Percentiles rank a stretch among this genome's conserved stretches.
These are phyloP conservation scores for Austrofundulus limnaeus DNA, from an alignment of 2,113 vertebrate genomes.

Conservation along the genomic window DNA sequence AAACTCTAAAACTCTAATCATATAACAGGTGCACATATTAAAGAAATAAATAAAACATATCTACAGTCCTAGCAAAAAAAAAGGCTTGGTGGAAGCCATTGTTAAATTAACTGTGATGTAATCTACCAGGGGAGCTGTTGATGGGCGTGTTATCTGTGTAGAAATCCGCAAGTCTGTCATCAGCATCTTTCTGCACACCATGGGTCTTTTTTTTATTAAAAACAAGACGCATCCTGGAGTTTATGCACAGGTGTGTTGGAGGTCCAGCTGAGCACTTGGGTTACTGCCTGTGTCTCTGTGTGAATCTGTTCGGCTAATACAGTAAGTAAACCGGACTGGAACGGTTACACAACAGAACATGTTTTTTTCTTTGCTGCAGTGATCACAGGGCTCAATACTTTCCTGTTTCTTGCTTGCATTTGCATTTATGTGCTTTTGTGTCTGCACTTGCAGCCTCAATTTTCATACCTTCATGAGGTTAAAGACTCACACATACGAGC, in stretches of 20 bases:
- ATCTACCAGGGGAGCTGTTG: conserved; percentile 51
- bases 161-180: conserved; percentile 66
- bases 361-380: conserved; percentile 7
- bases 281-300: conserved; percentile 19
- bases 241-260: conserved; percentile 56
- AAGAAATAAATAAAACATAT: no score
- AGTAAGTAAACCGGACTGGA: background rate
- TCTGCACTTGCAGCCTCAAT: conserved; percentile 26
- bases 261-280: conserved; percentile 15
- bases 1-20: no score
- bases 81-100: conserved; percentile 51
- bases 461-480: conserved; percentile 42
- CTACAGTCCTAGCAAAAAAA: conserved; percentile 26
- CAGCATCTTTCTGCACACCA: conserved; percentile 59
- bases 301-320: conserved; percentile 1
- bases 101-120: conserved; percentile 65
- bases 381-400: conserved; percentile 35
- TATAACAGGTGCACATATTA: no score
- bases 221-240: conserved; percentile 53
- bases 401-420: conserved; percentile 23
- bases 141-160: conserved; percentile 57
- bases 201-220: conserved; percentile 67
- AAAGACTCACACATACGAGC: conserved; percentile 14
- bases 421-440: background rate
- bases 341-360: background rate